A percentile compares a stretch with the other conserved stretches of the same genome.
Evolutionary conservation across 2,888 invertebrate genomes (phyloP).

Genomic region (Pheosia tremula): DNA sequence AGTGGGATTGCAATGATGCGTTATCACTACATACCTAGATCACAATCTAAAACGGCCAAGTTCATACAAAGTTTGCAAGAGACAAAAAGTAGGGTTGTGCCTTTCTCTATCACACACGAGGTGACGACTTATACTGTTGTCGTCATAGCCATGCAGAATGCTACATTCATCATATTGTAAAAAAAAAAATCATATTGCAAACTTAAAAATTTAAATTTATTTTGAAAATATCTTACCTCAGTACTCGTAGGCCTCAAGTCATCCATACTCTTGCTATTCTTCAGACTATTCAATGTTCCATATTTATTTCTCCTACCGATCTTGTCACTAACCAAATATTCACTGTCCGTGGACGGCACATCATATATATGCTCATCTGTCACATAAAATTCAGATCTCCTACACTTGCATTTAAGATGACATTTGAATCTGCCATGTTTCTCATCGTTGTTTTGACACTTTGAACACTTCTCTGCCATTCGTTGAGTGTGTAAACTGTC

Average conservation of each 20-base stretch:
- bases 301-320: constrained; percentile 46
- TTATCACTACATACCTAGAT: no score
- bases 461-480: constrained; percentile 48
- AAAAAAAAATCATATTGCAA: no score
- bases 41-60: no score
- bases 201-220: no score
- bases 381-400: constrained; percentile 65
- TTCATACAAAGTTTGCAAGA: no score
- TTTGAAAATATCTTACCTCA: constrained; percentile 50
- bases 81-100: no score
- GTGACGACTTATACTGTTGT: no score
- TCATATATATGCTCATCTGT: constrained; percentile 86
- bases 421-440: constrained; percentile 67
- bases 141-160: no score
- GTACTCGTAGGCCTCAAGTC: constrained; percentile 44
- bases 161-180: no score
- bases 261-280: constrained; percentile 64
- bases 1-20: no score
- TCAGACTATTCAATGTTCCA: constrained; percentile 60
- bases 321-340: constrained; percentile 25
- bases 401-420: constrained; percentile 70
- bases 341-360: constrained; percentile 75
- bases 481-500: constrained; percentile 43
- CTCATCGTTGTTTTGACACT: constrained; percentile 59
- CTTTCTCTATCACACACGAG: no score